phyloP scores from a whole-genome alignment of 2,797 vertebrate genomes.

The Pygocentrus nattereri region DNA sequence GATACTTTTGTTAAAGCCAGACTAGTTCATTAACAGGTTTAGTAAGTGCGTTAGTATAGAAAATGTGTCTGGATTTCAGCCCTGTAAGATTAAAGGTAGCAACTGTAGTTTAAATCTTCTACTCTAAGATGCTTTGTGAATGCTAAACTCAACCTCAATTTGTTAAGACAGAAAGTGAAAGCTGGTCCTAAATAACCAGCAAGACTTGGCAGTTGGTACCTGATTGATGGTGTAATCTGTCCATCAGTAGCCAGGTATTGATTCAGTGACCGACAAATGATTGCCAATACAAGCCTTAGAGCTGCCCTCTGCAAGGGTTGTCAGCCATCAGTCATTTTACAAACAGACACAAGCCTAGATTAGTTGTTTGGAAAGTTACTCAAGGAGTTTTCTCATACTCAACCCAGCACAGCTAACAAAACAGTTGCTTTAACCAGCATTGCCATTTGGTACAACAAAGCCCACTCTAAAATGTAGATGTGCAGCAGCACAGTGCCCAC shows the following conservation, averaged over 20 bases:
- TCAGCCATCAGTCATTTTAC: conserved; percentile 10
- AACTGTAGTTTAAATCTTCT: background rate
- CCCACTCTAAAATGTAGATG: conserved; percentile 33
- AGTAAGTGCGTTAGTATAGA: background rate
- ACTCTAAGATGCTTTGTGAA: background rate
- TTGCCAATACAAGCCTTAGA: conserved; percentile 14
- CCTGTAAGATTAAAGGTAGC: background rate
- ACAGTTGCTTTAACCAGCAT: conserved; percentile 3
- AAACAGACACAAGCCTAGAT: conserved; percentile 3
- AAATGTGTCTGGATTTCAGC: background rate
- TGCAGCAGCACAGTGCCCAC: conserved; percentile 25
- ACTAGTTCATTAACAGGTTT: background rate
- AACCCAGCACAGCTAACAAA: background rate
- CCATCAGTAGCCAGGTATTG: conserved; percentile 34
- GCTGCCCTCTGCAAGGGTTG: background rate
- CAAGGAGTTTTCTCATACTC: background rate
- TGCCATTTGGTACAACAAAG: conserved; percentile 21
- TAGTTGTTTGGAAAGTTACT: background rate
- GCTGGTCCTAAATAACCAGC: conserved; percentile 23
- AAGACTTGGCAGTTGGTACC: background rate
- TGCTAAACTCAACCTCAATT: background rate
- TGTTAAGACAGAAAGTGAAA: conserved; percentile 3
- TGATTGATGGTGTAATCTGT: conserved; percentile 41
- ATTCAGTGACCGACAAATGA: conserved; percentile 27
- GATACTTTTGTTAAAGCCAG: background rate